Conservation (phyloP, 2,797 vertebrate species). For the Anguilla megastoma region DNA sequence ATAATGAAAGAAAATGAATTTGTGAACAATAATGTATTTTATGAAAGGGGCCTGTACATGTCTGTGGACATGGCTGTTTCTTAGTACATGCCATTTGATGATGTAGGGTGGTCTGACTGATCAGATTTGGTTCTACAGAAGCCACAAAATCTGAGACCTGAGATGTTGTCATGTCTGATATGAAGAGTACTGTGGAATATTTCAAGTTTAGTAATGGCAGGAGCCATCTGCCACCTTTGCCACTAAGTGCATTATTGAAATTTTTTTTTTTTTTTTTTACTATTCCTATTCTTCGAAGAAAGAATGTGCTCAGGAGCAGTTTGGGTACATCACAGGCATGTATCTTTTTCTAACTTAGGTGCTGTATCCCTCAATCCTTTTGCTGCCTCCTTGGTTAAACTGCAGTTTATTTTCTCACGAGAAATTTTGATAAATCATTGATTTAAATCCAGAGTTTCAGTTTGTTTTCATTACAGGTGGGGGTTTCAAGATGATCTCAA, state of each 20-base stretch:
- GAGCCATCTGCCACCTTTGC: background rate
- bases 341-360: background rate
- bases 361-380: background rate
- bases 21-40: conserved; percentile 2
- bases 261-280: background rate
- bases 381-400: background rate
- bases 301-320: background rate
- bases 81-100: background rate
- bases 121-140: background rate
- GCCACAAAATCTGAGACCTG: background rate
- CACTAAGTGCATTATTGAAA: background rate
- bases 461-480: background rate
- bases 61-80: background rate
- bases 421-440: background rate
- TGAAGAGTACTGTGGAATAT: background rate
- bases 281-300: background rate
- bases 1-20: background rate
- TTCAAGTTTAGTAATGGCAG: background rate
- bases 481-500: background rate
- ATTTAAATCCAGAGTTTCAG: background rate
- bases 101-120: background rate
- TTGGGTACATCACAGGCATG: background rate
- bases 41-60: background rate
- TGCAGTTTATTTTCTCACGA: background rate
- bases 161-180: background rate